These are phyloP conservation scores for Brachymystax lenok DNA, from an alignment of 2,797 vertebrate genomes.

Conservation along the genomic window DNA sequence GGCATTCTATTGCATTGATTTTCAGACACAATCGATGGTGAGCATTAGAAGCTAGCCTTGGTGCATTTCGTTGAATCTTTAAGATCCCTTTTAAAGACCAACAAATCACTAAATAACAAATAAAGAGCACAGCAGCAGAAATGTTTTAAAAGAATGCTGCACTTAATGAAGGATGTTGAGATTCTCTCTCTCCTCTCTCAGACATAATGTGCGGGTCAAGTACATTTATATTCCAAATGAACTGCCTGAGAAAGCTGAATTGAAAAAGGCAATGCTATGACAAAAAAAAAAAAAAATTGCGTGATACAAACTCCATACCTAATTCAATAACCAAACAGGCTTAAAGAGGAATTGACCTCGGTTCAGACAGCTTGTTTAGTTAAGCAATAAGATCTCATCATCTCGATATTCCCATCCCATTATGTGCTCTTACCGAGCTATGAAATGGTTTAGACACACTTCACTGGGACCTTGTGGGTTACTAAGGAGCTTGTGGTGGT, in stretches of 20 bases:
- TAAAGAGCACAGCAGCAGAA: neutral
- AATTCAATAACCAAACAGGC: neutral
- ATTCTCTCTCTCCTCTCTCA: no score
- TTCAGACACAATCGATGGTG: no score
- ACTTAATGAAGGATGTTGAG: no score
- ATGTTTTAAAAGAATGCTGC: neutral
- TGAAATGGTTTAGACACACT: neutral
- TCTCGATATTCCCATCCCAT: no score
- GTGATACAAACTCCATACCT: neutral
- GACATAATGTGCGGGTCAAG: neutral
- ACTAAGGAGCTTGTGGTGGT: constrained; percentile 30
- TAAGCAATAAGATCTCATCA: neutral
- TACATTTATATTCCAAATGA: neutral
- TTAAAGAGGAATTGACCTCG: neutral
- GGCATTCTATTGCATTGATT: no score
- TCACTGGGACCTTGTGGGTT: constrained; percentile 19
- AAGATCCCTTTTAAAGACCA: neutral
- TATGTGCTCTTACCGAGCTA: no score
- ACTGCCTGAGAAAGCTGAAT: neutral
- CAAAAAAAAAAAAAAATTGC: neutral
- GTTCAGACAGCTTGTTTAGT: neutral
- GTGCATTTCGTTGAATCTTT: no score
- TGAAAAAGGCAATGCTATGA: neutral
- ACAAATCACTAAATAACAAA: neutral
- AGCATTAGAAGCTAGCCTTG: no score